Evolutionary conservation across 2,888 invertebrate genomes (phyloP), one percentile per base, ranked within the genome.

Genomic region (Drosophila paramelanica): DNA sequence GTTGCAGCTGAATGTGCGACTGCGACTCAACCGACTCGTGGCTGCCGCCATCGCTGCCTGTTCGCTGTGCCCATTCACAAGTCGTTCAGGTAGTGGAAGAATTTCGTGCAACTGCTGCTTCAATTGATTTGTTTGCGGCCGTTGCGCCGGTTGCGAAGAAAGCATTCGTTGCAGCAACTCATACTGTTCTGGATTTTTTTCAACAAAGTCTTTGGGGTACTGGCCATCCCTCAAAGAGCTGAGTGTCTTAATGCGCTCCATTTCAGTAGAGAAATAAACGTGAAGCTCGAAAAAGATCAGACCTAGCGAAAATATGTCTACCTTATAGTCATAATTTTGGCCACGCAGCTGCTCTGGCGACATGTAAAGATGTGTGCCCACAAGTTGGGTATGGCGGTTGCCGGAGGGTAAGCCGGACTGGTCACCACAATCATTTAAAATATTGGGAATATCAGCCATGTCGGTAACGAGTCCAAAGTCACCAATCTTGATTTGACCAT

Each of bases 381-480:
- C 95, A 91, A 94, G 93, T 89, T 94, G 93, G 0, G 95, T 95
- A 79, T 95, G 95, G 0, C 93, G 91, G 0, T 80, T 81, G 68
- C 92, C 91, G 13, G 87, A 90, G 5, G 93, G 91, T 1, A 90
- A 61, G 31, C 86, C 88, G 17, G 84, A 81, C 23, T 87, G 71
- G 69, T 89, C 88, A 61, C 91, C 81, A 79, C 91, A 79, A 64
- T 87, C 71, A 71, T 89, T 88, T 1, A 89, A 85, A 52, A 91
- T 90, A 72, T 92, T 91, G 23, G 92, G 93, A 58, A 93, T 93
- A 80, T 95, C 95, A 47, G 94, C 94, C 94, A 97, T 96, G 23
- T 96, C 96, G 5, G 99, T 98, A 11, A 98, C 99, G n/a, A 99
- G 94, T 0, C 99, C 99, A 93, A 99, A 99, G 93, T 99, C 99